These are phyloP conservation scores for Thinocorus orbignyianus DNA, from an alignment of 2,113 vertebrate genomes.

Conservation along the genomic window DNA sequence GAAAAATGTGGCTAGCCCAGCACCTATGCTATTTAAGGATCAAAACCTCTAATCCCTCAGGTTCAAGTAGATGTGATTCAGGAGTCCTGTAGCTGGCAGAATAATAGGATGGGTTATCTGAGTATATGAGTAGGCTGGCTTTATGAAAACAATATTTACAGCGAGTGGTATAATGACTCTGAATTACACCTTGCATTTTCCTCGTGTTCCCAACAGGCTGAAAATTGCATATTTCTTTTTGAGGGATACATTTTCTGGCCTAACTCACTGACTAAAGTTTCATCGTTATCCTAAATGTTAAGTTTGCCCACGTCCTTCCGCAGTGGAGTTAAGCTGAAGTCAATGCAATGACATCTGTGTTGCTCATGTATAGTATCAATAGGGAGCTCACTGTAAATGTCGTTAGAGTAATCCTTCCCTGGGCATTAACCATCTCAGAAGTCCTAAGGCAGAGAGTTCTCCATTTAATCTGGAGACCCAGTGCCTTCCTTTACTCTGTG, in stretches of 20 bases:
- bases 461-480: neutral
- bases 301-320: too few relatives aligned
- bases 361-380: neutral
- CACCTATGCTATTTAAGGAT: constrained; percentile 13
- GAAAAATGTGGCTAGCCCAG: neutral
- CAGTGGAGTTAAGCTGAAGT: neutral
- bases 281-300: neutral
- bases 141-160: constrained; percentile 13
- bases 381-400: neutral
- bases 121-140: constrained; percentile 6
- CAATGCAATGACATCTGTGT: neutral
- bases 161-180: neutral
- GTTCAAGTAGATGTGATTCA: constrained; percentile 26
- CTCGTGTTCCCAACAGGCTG: neutral
- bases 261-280: neutral
- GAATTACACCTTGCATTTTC: neutral
- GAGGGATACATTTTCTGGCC: neutral
- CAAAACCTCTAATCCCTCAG: constrained; percentile 24
- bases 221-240: neutral
- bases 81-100: neutral
- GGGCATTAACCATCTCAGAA: neutral
- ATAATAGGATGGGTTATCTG: constrained; percentile 19
- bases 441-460: neutral
- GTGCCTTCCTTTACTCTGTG: neutral
- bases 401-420: neutral